These are phyloP conservation scores for Ochropleura leucogaster DNA, from an alignment of 2,888 invertebrate species.

Conservation along the genomic window DNA sequence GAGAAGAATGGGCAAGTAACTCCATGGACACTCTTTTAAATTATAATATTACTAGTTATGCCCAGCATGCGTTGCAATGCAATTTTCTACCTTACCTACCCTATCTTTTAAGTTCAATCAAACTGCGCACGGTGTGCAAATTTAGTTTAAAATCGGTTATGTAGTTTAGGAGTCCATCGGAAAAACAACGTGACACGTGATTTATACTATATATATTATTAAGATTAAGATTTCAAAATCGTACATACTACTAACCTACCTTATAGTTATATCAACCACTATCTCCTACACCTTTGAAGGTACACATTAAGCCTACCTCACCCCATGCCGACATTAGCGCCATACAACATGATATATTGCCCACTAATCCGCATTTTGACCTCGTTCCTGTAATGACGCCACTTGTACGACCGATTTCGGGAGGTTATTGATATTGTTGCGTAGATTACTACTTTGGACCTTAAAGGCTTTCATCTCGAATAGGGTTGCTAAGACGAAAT, in stretches of 20 bases:
- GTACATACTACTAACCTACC: neutral
- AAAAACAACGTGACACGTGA: no score
- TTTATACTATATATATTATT: no score
- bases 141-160: no score
- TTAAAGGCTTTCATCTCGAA: neutral
- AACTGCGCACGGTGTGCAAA: no score
- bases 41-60: no score
- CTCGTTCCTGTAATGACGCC: constrained; percentile 51
- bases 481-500: neutral
- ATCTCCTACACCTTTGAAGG: constrained; percentile 2
- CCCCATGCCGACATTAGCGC: constrained; percentile 48
- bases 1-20: no score
- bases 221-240: no score
- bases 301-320: constrained; percentile 22
- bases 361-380: constrained; percentile 59
- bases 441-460: neutral
- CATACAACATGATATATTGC: constrained; percentile 54
- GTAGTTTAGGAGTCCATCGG: no score
- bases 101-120: no score
- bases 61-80: no score
- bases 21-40: no score
- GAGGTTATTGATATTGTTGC: constrained; percentile 27
- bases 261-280: neutral
- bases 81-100: no score
- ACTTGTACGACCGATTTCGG: constrained; percentile 38